Percentiles rank a stretch among this genome's conserved stretches.
Conservation (phyloP, 2,113 vertebrate genomes). For the Cyrtonyx montezumae region DNA sequence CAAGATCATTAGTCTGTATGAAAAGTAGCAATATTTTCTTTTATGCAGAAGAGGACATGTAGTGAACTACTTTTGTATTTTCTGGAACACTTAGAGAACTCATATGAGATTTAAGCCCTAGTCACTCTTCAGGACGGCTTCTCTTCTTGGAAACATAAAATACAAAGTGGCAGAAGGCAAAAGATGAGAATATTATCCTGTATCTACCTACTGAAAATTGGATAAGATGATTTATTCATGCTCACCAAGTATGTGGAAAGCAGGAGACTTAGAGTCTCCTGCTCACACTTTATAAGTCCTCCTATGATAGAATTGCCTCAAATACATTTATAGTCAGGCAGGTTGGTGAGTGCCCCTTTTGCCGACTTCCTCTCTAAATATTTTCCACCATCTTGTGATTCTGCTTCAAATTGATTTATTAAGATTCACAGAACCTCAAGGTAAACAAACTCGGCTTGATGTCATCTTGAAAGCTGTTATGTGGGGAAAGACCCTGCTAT, state of each 20-base stretch:
- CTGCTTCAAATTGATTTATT: not conserved
- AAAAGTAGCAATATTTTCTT: not conserved
- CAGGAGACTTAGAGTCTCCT: not conserved
- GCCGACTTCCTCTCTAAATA: not conserved
- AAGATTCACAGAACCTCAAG: not conserved
- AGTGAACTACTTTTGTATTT: not conserved
- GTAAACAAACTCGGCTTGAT: not conserved
- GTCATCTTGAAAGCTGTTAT: not conserved
- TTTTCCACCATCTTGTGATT: not conserved
- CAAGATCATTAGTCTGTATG: not conserved
- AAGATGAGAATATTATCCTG: not conserved
- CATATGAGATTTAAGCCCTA: not conserved
- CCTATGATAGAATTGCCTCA: not conserved
- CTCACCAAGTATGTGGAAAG: not conserved
- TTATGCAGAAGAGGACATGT: not conserved
- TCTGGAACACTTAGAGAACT: not conserved
- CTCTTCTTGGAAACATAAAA: not conserved
- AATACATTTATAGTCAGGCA: not conserved
- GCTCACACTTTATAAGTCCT: not conserved
- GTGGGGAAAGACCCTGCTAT: accelerated
- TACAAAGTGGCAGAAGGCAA: not conserved
- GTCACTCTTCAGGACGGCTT: not conserved
- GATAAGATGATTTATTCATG: not conserved
- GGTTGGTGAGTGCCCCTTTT: not conserved
- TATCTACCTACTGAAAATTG: not conserved